Percentiles rank a stretch among this genome's conserved stretches.
phyloP scores from a whole-genome alignment of 2,113 vertebrate species.

The Tichodroma muraria region DNA sequence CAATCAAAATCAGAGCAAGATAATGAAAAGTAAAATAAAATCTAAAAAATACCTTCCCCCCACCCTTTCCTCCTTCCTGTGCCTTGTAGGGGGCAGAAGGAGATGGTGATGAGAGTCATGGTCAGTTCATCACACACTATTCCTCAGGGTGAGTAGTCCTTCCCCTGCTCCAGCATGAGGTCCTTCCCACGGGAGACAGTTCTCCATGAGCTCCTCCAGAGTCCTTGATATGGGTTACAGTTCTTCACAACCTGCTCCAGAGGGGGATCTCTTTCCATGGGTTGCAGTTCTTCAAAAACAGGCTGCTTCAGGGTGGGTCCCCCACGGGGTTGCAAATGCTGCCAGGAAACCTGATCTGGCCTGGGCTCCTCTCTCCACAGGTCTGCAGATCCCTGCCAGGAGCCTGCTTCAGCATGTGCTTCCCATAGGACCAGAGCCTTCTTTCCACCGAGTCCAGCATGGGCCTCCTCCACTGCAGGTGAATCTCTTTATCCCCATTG shows the following conservation, averaged over 20 bases:
- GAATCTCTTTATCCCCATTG: not conserved
- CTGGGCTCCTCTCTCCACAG: not conserved
- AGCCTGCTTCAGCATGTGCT: not conserved
- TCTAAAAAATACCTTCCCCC: not conserved
- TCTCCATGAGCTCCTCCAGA: not conserved
- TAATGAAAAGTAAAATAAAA: not conserved
- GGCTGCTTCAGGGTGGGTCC: not conserved
- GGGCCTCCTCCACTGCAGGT: not conserved
- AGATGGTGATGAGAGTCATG: not conserved
- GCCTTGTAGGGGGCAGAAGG: not conserved
- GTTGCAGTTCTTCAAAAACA: not conserved
- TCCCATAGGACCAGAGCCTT: not conserved
- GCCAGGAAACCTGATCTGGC: not conserved
- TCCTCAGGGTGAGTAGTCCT: not conserved
- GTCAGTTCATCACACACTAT: not conserved
- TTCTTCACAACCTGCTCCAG: not conserved
- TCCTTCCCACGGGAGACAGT: rapidly evolving
- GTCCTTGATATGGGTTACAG: not conserved
- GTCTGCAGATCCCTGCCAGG: not conserved
- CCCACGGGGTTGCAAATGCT: not conserved
- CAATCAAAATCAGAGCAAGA: not conserved
- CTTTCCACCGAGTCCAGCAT: not conserved
- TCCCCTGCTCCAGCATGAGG: not conserved
- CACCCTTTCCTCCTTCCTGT: not conserved
- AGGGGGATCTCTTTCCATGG: not conserved